These are phyloP conservation scores for Lutjanus campechanus DNA, from an alignment of 2,797 vertebrate species.

Conservation along the genomic window DNA sequence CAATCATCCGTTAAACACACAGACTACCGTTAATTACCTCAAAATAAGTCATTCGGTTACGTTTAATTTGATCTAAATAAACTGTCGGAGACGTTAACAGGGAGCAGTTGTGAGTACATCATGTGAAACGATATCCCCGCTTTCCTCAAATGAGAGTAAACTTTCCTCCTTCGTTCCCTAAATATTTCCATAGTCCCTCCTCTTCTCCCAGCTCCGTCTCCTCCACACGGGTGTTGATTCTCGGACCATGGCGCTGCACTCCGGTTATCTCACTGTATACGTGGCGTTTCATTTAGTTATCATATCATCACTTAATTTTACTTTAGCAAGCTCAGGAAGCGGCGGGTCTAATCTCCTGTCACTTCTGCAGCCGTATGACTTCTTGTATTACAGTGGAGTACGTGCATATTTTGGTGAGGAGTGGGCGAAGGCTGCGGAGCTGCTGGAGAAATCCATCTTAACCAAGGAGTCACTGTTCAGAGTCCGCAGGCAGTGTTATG, in stretches of 20 bases:
- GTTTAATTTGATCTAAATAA: neutral
- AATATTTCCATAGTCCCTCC: conserved; percentile 60
- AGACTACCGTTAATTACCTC: rapidly evolving
- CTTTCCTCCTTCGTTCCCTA: conserved; percentile 29
- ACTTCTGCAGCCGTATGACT: conserved; percentile 88
- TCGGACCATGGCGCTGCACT: conserved; percentile 81
- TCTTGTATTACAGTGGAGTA: conserved; percentile 91
- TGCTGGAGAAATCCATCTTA: conserved; percentile 89
- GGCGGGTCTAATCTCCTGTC: conserved; percentile 50
- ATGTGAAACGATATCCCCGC: neutral
- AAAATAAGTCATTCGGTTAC: neutral
- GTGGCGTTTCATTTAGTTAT: conserved; percentile 80
- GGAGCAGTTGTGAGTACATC: neutral
- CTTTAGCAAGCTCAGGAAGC: conserved; percentile 31
- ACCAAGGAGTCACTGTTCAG: conserved; percentile 83
- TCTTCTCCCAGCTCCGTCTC: conserved; percentile 27
- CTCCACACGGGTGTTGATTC: conserved; percentile 8
- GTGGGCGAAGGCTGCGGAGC: conserved; percentile 90
- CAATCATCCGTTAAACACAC: neutral
- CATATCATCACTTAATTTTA: conserved; percentile 1
- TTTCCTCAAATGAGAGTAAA: conserved; percentile 27
- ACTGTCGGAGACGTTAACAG: rapidly evolving
- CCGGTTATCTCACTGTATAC: conserved; percentile 74
- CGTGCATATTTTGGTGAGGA: conserved; percentile 90
- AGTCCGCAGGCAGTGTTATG: conserved; percentile 85